These are phyloP conservation scores for Orthonevra nobilis DNA, from an alignment of 2,888 invertebrate genomes.

Conservation along the genomic window DNA sequence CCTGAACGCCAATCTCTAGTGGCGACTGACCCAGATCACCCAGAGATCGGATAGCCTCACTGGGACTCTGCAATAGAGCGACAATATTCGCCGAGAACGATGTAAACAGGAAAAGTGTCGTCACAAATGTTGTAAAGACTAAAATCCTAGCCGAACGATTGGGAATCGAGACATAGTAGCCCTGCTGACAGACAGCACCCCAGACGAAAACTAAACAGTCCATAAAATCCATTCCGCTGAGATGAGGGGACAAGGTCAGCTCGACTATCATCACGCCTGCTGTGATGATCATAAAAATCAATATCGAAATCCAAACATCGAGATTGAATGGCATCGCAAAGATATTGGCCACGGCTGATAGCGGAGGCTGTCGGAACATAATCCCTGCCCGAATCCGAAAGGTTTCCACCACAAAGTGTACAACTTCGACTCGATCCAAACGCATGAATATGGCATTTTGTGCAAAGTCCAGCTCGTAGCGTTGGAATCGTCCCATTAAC, in stretches of 20 bases:
- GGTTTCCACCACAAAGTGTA: slow-evolving; percentile 82
- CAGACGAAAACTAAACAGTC: slow-evolving; percentile 82
- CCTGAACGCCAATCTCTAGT: slow-evolving; percentile 82
- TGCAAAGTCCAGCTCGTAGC: slow-evolving; percentile 81
- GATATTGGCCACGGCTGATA: slow-evolving; percentile 83
- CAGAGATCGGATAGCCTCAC: slow-evolving; percentile 82
- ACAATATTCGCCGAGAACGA: slow-evolving; percentile 86
- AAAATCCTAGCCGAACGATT: slow-evolving; percentile 82
- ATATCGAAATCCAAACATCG: slow-evolving; percentile 82
- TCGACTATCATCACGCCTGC: slow-evolving; percentile 74
- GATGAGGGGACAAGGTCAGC: slow-evolving; percentile 74
- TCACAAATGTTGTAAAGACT: slow-evolving; percentile 82
- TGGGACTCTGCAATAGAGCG: slow-evolving; percentile 84
- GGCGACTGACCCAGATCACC: slow-evolving; percentile 82
- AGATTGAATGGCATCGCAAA: slow-evolving; percentile 83
- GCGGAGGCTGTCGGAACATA: slow-evolving; percentile 84
- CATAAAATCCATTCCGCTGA: slow-evolving; percentile 74
- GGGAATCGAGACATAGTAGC: slow-evolving; percentile 81
- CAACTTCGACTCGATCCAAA: slow-evolving; percentile 81
- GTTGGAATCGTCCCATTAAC: slow-evolving; percentile 83
- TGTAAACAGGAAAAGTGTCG: slow-evolving; percentile 83
- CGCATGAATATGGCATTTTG: slow-evolving; percentile 83
- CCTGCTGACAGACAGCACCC: slow-evolving; percentile 84
- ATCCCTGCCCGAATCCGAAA: slow-evolving; percentile 81
- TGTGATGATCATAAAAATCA: slow-evolving; percentile 75